phyloP scores from a whole-genome alignment of 2,797 vertebrate genomes.

The Typhlichthys subterraneus region DNA sequence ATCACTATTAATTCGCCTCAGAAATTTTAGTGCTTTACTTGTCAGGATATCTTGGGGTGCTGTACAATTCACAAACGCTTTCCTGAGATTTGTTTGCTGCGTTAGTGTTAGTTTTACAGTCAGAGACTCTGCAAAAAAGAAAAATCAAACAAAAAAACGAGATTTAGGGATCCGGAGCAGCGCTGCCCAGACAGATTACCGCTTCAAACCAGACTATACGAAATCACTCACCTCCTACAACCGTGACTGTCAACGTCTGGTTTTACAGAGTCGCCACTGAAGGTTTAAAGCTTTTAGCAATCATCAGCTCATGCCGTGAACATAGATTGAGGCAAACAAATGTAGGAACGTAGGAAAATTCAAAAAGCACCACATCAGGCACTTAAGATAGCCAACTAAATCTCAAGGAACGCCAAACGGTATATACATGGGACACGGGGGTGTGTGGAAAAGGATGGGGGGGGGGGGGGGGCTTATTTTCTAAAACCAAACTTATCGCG shows the following conservation, averaged over 20 bases:
- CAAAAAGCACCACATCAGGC: conserved; percentile 97
- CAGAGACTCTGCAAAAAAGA: conserved; percentile 89
- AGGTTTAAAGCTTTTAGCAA: conserved; percentile 96
- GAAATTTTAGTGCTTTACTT: conserved; percentile 90
- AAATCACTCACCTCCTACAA: conserved; percentile 77
- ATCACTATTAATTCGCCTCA: conserved; percentile 74
- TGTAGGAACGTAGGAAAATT: conserved; percentile 40
- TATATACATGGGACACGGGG: conserved; percentile 86
- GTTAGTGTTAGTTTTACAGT: conserved; percentile 75
- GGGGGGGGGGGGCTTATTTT: conserved; percentile 72
- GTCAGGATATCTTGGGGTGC: conserved; percentile 94
- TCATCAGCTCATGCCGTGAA: conserved; percentile 97
- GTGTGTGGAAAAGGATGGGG: no score
- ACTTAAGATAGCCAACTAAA: conserved; percentile 96
- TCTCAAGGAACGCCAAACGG: conserved; percentile 84
- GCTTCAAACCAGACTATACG: conserved; percentile 84
- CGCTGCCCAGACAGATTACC: conserved; percentile 81
- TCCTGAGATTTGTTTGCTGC: conserved; percentile 80
- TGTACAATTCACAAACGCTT: conserved; percentile 98
- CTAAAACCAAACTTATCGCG: conserved; percentile 82
- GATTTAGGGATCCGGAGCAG: conserved; percentile 79
- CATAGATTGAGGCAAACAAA: conserved; percentile 94
- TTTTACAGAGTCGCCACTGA: conserved; percentile 87
- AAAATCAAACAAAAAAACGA: conserved; percentile 46
- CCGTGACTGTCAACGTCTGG: conserved; percentile 80